phyloP scores from a whole-genome alignment of 2,113 vertebrate species.

The Prolemur simus region DNA sequence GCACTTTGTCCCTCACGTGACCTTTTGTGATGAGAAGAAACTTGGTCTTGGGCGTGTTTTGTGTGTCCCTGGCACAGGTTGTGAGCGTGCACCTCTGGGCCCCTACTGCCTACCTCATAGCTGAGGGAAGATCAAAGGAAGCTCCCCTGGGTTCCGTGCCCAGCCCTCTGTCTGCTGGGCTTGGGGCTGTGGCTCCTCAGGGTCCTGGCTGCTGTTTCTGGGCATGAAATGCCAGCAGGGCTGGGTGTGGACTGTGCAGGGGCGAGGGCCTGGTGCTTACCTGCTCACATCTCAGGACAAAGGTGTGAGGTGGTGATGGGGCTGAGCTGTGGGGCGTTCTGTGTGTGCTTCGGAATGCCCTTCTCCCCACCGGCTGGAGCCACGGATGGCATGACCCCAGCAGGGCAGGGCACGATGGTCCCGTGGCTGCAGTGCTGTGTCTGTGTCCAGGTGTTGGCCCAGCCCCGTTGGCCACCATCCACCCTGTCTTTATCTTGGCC shows the following conservation, averaged over 20 bases:
- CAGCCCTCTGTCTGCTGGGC: not conserved
- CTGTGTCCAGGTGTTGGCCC: not conserved
- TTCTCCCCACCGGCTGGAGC: not conserved
- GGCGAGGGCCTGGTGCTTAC: not conserved
- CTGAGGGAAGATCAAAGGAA: not conserved
- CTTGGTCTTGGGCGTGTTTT: not conserved
- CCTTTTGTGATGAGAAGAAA: not conserved
- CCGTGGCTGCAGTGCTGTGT: not conserved
- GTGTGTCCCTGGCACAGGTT: not conserved
- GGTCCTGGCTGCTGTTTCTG: not conserved
- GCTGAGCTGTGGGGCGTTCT: not conserved
- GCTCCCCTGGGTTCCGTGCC: not conserved
- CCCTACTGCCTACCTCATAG: not conserved
- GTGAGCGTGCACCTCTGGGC: not conserved
- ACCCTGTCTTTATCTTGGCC: not conserved
- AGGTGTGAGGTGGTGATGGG: not conserved
- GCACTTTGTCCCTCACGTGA: not conserved
- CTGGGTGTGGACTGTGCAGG: not conserved
- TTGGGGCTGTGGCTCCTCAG: not conserved
- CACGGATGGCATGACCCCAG: not conserved
- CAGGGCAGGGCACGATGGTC: not conserved
- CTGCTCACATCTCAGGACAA: not conserved
- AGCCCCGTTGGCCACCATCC: not conserved
- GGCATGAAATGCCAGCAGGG: not conserved
- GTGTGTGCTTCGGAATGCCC: not conserved